phyloP scores from a whole-genome alignment of 2,113 vertebrate species.

The Oxyruncus cristatus region DNA sequence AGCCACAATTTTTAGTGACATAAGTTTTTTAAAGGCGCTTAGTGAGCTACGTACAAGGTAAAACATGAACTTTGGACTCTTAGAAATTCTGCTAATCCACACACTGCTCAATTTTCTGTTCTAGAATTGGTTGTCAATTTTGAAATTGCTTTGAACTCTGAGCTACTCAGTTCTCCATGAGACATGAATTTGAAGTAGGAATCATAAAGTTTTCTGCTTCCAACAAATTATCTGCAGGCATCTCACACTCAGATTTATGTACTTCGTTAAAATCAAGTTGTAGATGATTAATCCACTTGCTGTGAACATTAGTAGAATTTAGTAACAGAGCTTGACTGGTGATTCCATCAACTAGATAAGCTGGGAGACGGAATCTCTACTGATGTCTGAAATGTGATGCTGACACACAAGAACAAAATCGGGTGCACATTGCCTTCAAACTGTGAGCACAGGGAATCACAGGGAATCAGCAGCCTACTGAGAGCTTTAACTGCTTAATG shows the following conservation, averaged over 20 bases:
- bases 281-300: neutral
- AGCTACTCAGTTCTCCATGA: neutral
- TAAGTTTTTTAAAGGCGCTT: neutral
- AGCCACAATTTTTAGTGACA: neutral
- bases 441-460: neutral
- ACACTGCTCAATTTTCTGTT: neutral
- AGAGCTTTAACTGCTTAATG: neutral
- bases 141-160: neutral
- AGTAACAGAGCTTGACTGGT: neutral
- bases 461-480: neutral
- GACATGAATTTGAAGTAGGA: neutral
- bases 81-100: neutral
- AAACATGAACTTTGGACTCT: neutral
- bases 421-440: neutral
- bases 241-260: neutral
- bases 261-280: neutral
- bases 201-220: neutral
- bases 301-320: neutral
- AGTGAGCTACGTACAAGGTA: neutral
- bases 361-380: neutral
- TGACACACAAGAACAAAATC: neutral
- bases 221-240: neutral
- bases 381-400: neutral
- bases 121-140: neutral
- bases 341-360: neutral